Evolutionary conservation across 2,888 invertebrate genomes (phyloP).

Genomic region (Odiellus spinosus): DNA sequence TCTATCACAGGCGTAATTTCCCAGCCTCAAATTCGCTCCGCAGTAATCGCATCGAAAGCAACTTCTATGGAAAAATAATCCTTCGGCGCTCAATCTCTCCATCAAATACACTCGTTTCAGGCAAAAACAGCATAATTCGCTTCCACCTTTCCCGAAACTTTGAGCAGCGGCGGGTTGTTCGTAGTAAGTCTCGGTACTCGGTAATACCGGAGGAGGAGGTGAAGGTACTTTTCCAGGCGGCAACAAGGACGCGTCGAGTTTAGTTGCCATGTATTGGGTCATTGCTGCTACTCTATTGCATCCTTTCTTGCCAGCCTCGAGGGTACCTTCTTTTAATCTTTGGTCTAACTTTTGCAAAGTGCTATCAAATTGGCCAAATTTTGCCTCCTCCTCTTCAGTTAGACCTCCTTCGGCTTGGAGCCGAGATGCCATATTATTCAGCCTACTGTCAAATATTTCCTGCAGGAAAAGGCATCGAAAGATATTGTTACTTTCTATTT

Average conservation of each 20-base stretch:
- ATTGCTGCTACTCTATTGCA: constrained; percentile 58
- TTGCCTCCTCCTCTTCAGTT: constrained; percentile 43
- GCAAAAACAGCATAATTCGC: constrained; percentile 73
- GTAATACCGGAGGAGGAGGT: constrained; percentile 8
- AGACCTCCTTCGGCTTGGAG: constrained; percentile 33
- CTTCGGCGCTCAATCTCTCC: constrained; percentile 76
- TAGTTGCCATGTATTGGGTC: constrained; percentile 54
- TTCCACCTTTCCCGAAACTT: constrained; percentile 35
- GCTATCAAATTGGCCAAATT: constrained; percentile 54
- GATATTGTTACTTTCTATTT: no score
- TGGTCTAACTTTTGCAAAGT: constrained; percentile 52
- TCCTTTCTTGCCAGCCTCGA: constrained; percentile 45
- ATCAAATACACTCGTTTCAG: constrained; percentile 81
- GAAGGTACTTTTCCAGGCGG: constrained; percentile 9
- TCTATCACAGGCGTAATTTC: constrained; percentile 53
- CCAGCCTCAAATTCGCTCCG: constrained; percentile 61
- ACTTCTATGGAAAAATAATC: constrained; percentile 73
- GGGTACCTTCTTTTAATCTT: constrained; percentile 59
- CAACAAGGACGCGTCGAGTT: constrained; percentile 4
- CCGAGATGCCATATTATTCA: constrained; percentile 50
- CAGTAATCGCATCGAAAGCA: constrained; percentile 92
- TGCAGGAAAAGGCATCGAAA: constrained; percentile 11
- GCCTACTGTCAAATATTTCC: constrained; percentile 23
- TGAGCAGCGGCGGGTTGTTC: constrained; percentile 2
- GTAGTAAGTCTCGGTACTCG: neutral